These are phyloP conservation scores for Sinocyclocheilus anshuiensis DNA, from an alignment of 2,113 vertebrate genomes.

Conservation along the genomic window DNA sequence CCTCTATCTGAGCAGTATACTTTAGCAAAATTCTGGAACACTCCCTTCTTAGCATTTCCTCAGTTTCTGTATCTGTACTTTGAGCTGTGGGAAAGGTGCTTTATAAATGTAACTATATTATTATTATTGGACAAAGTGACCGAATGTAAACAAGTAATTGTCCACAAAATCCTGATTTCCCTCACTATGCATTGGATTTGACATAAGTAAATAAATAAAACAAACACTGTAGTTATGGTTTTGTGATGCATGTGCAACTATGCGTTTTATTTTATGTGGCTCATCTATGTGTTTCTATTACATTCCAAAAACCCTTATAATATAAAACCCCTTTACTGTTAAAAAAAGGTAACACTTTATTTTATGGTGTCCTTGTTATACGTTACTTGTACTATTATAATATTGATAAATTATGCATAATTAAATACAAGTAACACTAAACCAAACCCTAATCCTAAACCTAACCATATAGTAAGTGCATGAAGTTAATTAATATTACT, in stretches of 20 bases:
- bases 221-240: neutral
- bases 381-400: too few species aligned
- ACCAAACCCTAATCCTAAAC: too few species aligned
- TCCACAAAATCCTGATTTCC: neutral
- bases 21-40: neutral
- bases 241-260: neutral
- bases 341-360: too few species aligned
- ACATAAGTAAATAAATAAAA: neutral
- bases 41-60: neutral
- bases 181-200: neutral
- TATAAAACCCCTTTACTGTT: too few species aligned
- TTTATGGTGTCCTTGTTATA: too few species aligned
- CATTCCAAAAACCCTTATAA: neutral
- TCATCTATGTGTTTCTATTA: neutral
- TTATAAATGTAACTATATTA: neutral
- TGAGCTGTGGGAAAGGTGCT: neutral
- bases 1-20: neutral
- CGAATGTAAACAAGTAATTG: neutral
- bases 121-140: too few species aligned
- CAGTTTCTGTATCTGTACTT: neutral
- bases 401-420: too few species aligned
- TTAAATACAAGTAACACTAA: too few species aligned
- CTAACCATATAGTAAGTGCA: too few species aligned
- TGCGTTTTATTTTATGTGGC: too few species aligned
- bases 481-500: too few species aligned